A percentile compares a stretch with the other conserved stretches of the same genome.
Evolutionary conservation across 2,113 vertebrate genomes (phyloP).

Genomic region (Coracopsis vasa): DNA sequence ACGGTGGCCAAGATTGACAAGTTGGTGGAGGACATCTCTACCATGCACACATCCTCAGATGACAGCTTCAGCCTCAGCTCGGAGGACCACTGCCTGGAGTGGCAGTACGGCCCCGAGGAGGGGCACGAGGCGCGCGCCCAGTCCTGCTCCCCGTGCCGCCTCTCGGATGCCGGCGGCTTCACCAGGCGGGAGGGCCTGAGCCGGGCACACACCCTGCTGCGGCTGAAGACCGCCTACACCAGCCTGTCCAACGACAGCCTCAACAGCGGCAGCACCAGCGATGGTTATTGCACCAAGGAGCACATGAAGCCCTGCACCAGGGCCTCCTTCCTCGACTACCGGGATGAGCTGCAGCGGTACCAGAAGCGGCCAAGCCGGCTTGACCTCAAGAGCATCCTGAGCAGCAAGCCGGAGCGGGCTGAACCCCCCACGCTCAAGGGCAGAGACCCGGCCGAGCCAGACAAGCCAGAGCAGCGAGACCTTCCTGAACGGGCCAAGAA

Average conservation of each 20-base stretch:
- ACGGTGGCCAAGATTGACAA: conserved; percentile 93
- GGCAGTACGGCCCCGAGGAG: conserved; percentile 86
- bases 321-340: conserved; percentile 68
- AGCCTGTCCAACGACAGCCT: conserved; percentile 94
- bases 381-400: conserved; percentile 82
- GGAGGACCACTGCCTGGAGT: conserved; percentile 89
- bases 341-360: conserved; percentile 38
- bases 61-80: conserved; percentile 98
- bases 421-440: neutral
- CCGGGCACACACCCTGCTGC: conserved; percentile 82
- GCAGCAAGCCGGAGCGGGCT: conserved; percentile 52
- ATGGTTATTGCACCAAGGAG: conserved; percentile 88
- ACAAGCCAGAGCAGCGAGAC: conserved; percentile 22
- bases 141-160: conserved; percentile 87
- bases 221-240: conserved; percentile 84
- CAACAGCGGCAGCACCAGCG: conserved; percentile 91
- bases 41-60: conserved; percentile 92
- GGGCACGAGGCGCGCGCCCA: conserved; percentile 84
- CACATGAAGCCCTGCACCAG: conserved; percentile 78
- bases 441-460: neutral
- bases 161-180: conserved; percentile 79
- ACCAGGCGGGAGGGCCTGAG: conserved; percentile 77
- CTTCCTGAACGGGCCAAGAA: conserved; percentile 50
- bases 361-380: conserved; percentile 88
- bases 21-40: conserved; percentile 91